Base-by-base conservation (phyloP, 2,113 vertebrate genomes). In the Saimiri boliviensis region DNA sequence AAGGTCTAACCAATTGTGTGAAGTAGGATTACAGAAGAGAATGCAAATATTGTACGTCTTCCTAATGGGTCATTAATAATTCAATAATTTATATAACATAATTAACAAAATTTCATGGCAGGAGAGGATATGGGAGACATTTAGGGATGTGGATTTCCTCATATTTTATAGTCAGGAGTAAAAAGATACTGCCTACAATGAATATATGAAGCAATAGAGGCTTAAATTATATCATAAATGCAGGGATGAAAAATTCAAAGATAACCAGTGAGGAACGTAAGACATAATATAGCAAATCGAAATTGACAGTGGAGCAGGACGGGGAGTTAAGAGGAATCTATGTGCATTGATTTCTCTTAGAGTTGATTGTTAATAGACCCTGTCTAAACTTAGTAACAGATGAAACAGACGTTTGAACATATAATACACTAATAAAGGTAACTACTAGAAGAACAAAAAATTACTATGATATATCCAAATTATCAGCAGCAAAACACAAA, bases 261-360 rank as follows among this genome's bases (percentile, higher is more conserved):
- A 45, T 71, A 63, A 63, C 19, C 58, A 89, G 63, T 40, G 35
- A 60, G 6, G 27, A 93, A 89, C 54, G 45, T 56, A 63, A 85
- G 89, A 63, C 60, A 89, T 52, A 80, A 8, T n/a, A 4, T 20
- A 86, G 58, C 23, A 71, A 90, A 74, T 56, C 16, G 68, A 77
- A 70, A 77, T 52, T 56, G 83, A 77, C 37, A 82, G 56, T n/a
- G 30, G 58, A 86, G 17, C 63, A 66, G 37, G 27, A 49, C 70
- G 25, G 6, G 60, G 21, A 54, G 16, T 49, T 74, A 77, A 63
- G 16, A 68, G 6, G 17, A 89, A 76, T 45, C 8, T 40, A 23
- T 20, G 14, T 70, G 30, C 40, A 54, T 86, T 87, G 37, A 71
- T 52, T 94, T 97, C 73, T 94, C 79, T 88, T 71, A 17, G 30